Evolutionary conservation across 2,888 invertebrate species (phyloP).

Genomic region (Cyclophora punctaria): DNA sequence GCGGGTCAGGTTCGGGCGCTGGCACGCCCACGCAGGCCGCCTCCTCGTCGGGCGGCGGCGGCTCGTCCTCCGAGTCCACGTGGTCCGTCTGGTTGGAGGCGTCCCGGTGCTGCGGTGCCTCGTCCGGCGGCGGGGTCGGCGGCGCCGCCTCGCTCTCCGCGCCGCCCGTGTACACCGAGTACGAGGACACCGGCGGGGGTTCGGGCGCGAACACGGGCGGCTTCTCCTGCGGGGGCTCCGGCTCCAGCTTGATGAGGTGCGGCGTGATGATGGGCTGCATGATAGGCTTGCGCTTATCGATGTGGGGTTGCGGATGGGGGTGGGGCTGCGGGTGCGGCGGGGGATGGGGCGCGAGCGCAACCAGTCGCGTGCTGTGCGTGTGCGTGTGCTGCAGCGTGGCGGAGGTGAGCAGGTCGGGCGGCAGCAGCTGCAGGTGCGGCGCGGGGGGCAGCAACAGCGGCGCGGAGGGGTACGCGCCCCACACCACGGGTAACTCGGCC

Average conservation of each 20-base stretch:
- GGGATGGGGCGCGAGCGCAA: constrained; percentile 78
- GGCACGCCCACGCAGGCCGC: constrained; percentile 60
- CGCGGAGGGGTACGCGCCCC: constrained; percentile 76
- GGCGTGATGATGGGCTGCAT: constrained; percentile 67
- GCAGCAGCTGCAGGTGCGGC: constrained; percentile 79
- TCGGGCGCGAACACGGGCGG: constrained; percentile 62
- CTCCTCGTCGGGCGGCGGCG: constrained; percentile 32
- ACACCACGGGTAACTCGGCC: constrained; percentile 81
- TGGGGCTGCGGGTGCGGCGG: constrained; percentile 49
- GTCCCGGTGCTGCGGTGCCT: constrained; percentile 80
- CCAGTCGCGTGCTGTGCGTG: constrained; percentile 79
- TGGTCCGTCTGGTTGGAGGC: constrained; percentile 90
- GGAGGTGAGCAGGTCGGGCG: constrained; percentile 78
- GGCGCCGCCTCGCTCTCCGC: constrained; percentile 74
- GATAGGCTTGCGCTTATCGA: constrained; percentile 62
- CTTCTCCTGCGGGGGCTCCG: constrained; percentile 73
- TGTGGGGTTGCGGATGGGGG: constrained; percentile 68
- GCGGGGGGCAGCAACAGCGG: constrained; percentile 59
- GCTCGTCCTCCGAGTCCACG: constrained; percentile 80
- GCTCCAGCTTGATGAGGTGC: constrained; percentile 82
- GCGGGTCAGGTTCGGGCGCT: constrained; percentile 56
- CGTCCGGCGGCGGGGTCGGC: constrained; percentile 66
- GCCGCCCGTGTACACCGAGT: constrained; percentile 28
- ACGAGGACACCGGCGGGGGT: constrained; percentile 54
- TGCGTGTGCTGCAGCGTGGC: constrained; percentile 80